Percentiles rank a stretch among this genome's conserved stretches.
phyloP scores from a whole-genome alignment of 2,888 invertebrate species.

The Pharmacophagus antenor region DNA sequence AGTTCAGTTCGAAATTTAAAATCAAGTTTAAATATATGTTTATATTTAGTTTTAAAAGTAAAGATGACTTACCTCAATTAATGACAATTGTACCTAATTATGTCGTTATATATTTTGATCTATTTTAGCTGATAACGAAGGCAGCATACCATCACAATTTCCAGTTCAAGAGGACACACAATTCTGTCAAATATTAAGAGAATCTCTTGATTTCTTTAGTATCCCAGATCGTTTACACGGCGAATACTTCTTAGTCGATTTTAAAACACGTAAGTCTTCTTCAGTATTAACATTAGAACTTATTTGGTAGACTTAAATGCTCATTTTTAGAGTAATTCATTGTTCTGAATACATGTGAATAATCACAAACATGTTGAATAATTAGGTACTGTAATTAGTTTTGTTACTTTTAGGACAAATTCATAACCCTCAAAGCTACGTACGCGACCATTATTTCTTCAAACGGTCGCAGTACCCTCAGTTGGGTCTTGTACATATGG shows the following conservation, averaged over 20 bases:
- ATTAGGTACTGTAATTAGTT: too few relatives aligned
- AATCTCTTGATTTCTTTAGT: slow-evolving; percentile 97
- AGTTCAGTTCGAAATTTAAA: too few relatives aligned
- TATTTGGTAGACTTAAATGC: too few relatives aligned
- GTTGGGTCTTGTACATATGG: slow-evolving; percentile 95
- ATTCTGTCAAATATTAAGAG: slow-evolving; percentile 95
- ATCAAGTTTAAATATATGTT: too few relatives aligned
- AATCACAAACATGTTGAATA: background rate
- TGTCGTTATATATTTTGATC: background rate
- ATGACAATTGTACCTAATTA: too few relatives aligned
- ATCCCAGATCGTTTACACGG: slow-evolving; percentile 94
- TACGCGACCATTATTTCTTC: slow-evolving; percentile 96
- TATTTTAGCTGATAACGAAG: slow-evolving; percentile 88
- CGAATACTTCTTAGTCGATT: slow-evolving; percentile 97
- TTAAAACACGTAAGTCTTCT: slow-evolving; percentile 93
- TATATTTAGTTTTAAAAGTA: too few relatives aligned
- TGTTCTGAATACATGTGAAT: too few relatives aligned
- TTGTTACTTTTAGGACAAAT: slow-evolving; percentile 99
- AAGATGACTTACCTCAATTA: too few relatives aligned
- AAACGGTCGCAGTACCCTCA: slow-evolving; percentile 99
- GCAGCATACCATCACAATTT: slow-evolving; percentile 98
- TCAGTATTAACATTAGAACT: background rate
- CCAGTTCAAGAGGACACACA: slow-evolving; percentile 99
- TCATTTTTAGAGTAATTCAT: too few relatives aligned
- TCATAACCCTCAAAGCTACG: slow-evolving; percentile 96